Percentiles rank a stretch among this genome's conserved stretches.
Conservation (phyloP, 2,888 invertebrate species). For the Pecten maximus region DNA sequence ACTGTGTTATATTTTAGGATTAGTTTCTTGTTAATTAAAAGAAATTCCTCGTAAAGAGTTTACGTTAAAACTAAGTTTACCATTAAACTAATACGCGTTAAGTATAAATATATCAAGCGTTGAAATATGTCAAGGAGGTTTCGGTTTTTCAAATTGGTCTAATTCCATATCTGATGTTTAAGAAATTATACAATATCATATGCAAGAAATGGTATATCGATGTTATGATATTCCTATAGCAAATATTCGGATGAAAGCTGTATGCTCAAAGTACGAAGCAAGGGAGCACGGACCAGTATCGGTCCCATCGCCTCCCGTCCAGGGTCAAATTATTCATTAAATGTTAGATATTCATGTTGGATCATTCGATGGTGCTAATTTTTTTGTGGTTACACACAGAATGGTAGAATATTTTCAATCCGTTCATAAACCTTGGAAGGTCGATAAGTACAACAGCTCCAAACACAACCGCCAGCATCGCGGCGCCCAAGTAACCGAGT, state of each 20-base stretch:
- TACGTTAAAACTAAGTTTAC: no score
- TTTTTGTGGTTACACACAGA: neutral
- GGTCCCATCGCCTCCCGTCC: neutral
- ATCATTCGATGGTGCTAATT: neutral
- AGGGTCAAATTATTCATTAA: neutral
- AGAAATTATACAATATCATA: no score
- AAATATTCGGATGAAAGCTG: neutral
- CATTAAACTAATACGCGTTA: no score
- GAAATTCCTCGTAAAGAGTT: no score
- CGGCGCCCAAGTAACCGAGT: neutral
- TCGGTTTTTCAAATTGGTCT: no score
- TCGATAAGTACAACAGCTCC: neutral
- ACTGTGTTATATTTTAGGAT: no score
- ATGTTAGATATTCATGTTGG: neutral
- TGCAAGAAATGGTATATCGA: no score
- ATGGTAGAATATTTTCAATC: neutral
- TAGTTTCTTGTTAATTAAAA: no score
- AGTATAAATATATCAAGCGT: no score
- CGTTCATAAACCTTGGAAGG: conserved; percentile 7
- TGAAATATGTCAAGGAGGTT: no score
- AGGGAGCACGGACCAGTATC: neutral
- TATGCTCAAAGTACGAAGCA: neutral
- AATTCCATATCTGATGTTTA: no score
- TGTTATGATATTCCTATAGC: no score
- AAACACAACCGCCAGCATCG: neutral